Evolutionary conservation across 1,140 invertebrate genomes (phyloP).

Genomic region (Odontomachus brunneus): DNA sequence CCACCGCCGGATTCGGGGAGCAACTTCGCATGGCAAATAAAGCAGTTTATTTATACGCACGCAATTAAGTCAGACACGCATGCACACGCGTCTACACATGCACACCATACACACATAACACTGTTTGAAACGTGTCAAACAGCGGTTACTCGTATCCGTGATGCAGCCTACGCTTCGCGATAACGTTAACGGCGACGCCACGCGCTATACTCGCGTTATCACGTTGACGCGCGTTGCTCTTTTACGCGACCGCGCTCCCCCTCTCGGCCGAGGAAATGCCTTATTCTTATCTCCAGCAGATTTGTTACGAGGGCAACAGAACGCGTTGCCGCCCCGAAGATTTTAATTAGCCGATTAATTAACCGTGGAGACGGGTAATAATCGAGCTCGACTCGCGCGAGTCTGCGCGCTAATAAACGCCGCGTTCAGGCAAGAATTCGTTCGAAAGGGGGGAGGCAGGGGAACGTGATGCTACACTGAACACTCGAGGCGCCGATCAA

Average conservation of each 20-base stretch:
- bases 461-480: too few species aligned
- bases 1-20: neutral
- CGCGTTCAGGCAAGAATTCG: neutral
- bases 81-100: too few species aligned
- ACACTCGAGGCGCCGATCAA: too few species aligned
- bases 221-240: neutral
- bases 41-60: constrained; percentile 68
- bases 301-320: neutral
- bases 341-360: constrained; percentile 26
- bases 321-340: neutral
- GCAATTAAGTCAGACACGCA: constrained; percentile 61
- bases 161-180: constrained; percentile 29
- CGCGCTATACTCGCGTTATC: constrained; percentile 30
- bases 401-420: neutral
- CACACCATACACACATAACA: constrained; percentile 10
- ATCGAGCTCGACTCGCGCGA: neutral
- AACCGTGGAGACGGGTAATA: neutral
- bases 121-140: constrained; percentile 45
- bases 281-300: neutral
- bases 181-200: constrained; percentile 59
- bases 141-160: constrained; percentile 47
- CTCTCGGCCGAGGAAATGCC: neutral
- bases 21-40: constrained; percentile 61
- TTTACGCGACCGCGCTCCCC: neutral
- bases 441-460: too few species aligned